A percentile compares a stretch with the other conserved stretches of the same genome.
These are phyloP conservation scores for human DNA, from an alignment of 2,113 vertebrate genomes.

Conservation along the genomic window DNA sequence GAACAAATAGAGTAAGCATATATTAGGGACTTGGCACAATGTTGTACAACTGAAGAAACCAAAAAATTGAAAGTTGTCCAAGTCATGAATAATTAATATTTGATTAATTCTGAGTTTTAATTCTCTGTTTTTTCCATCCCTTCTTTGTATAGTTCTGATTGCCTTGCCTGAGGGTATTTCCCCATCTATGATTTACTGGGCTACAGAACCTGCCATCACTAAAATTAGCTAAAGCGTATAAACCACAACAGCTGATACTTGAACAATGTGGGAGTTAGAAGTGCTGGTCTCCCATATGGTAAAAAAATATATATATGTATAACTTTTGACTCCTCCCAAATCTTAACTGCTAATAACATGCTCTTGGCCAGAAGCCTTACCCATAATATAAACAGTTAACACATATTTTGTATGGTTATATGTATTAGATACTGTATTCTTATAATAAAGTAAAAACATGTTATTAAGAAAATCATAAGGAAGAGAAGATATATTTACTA, in stretches of 20 bases:
- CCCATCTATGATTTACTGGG: neutral
- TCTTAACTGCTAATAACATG: neutral
- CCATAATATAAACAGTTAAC: neutral
- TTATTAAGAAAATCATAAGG: neutral
- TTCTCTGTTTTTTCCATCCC: neutral
- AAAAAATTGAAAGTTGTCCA: neutral
- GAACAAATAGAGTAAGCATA: neutral
- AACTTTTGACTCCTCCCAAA: neutral
- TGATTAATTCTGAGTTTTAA: neutral
- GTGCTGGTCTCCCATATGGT: neutral
- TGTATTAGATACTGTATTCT: neutral
- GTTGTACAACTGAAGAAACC: neutral
- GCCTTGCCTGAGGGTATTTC: neutral
- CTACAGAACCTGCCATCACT: neutral
- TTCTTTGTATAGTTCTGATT: neutral
- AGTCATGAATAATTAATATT: neutral
- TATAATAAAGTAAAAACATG: neutral
- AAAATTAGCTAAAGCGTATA: neutral
- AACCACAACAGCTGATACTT: neutral
- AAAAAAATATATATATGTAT: neutral
- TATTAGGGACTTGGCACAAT: neutral
- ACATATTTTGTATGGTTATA: neutral
- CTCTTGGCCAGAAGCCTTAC: neutral
- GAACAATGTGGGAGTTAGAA: neutral
- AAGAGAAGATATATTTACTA: neutral